Evolutionary conservation across 2,888 invertebrate species (phyloP).

Genomic region (Agrilus cyanescens): DNA sequence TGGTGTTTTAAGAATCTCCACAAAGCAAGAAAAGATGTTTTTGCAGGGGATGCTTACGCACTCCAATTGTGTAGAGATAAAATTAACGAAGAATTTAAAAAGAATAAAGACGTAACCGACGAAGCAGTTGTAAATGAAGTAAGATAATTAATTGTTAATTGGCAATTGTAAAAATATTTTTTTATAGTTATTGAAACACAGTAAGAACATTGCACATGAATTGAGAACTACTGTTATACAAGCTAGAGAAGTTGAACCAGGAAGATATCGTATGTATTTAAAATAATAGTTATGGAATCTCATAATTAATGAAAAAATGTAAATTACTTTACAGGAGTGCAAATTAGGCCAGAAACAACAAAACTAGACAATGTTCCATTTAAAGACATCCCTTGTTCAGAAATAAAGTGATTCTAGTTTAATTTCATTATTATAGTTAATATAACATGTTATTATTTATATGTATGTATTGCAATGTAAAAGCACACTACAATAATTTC

Average conservation of each 20-base stretch:
- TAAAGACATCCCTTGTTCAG: slow-evolving; percentile 35
- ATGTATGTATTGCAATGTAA: neutral
- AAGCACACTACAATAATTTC: neutral
- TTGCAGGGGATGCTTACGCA: slow-evolving; percentile 52
- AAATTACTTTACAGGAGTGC: slow-evolving; percentile 42
- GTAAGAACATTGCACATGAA: slow-evolving; percentile 57
- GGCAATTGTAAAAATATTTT: slow-evolving; percentile 6
- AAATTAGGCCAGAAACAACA: slow-evolving; percentile 46
- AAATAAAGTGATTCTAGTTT: neutral
- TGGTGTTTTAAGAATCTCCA: slow-evolving; percentile 61
- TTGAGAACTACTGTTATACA: slow-evolving; percentile 62
- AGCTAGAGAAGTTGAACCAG: slow-evolving; percentile 53
- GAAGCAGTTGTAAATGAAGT: slow-evolving; percentile 52
- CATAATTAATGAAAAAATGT: slow-evolving; percentile 5
- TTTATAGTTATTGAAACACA: slow-evolving; percentile 54
- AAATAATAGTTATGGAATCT: slow-evolving; percentile 7
- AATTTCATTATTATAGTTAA: no score
- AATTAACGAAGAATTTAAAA: slow-evolving; percentile 65
- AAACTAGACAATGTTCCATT: slow-evolving; percentile 53
- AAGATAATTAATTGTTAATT: slow-evolving; percentile 12
- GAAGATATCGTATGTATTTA: slow-evolving; percentile 46
- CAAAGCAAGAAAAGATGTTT: slow-evolving; percentile 52
- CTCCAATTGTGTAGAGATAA: slow-evolving; percentile 50
- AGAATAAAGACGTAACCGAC: slow-evolving; percentile 51
- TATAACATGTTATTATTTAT: no score